A percentile compares a stretch with the other conserved stretches of the same genome.
Conservation (phyloP, 2,113 vertebrate genomes). For the Furnarius figulus region DNA sequence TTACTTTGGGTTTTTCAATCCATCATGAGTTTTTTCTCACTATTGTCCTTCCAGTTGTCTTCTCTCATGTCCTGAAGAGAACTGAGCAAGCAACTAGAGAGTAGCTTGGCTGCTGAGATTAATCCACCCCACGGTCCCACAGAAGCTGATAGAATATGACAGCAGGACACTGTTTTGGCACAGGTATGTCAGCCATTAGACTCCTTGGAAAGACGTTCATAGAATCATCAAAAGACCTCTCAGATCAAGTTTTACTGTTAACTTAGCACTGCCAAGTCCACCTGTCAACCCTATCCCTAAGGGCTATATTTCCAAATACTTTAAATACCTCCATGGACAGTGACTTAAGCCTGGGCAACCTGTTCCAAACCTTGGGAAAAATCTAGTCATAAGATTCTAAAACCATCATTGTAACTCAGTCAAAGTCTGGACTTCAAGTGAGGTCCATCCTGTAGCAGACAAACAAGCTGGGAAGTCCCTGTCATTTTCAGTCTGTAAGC, state of each 20-base stretch:
- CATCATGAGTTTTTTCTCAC: accelerated
- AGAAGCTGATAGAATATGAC: background rate
- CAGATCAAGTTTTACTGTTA: background rate
- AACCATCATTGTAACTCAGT: accelerated
- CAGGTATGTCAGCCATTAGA: background rate
- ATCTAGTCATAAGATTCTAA: background rate
- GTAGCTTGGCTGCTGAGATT: background rate
- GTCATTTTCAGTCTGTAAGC: background rate
- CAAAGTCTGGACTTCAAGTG: background rate
- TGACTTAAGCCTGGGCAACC: background rate
- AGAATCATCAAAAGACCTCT: background rate
- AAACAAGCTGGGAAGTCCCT: background rate
- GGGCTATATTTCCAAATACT: background rate
- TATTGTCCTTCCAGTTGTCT: background rate
- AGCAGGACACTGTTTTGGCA: background rate
- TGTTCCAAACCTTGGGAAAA: background rate
- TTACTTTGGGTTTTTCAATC: background rate
- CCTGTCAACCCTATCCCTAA: background rate
- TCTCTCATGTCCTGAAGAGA: background rate
- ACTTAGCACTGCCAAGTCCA: background rate
- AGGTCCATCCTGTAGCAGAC: accelerated
- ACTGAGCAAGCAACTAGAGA: background rate
- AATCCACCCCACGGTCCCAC: background rate
- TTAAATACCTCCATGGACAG: background rate
- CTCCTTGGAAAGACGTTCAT: background rate